phyloP scores from a whole-genome alignment of 2,888 invertebrate genomes.

The Microdon myrmicae region DNA sequence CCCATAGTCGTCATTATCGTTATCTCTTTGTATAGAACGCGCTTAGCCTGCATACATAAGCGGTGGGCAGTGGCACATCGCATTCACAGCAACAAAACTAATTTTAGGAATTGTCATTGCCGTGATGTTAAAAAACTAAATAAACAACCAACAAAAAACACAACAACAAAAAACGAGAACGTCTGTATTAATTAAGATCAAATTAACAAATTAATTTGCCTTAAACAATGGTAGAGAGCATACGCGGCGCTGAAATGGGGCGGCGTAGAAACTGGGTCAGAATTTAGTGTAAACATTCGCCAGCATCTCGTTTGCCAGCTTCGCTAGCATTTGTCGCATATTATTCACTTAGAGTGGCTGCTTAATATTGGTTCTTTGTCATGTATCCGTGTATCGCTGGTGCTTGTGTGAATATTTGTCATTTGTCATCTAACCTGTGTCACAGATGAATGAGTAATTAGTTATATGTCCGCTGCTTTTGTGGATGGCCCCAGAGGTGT shows the following conservation, averaged over 20 bases:
- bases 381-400: not conserved
- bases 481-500: no score
- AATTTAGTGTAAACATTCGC: conserved; percentile 13
- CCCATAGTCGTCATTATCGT: no score
- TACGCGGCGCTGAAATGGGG: no score
- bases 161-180: conserved; percentile 47
- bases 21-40: conserved; percentile 11
- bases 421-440: conserved; percentile 27
- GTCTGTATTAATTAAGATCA: conserved; percentile 52
- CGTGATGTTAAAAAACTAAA: no score
- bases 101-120: no score
- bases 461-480: conserved; percentile 9
- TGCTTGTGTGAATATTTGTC: conserved; percentile 1
- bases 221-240: not conserved
- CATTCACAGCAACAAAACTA: no score
- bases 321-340: no score
- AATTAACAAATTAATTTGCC: conserved; percentile 43
- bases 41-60: conserved; percentile 10
- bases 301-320: no score
- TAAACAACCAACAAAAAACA: no score
- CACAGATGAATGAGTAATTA: conserved; percentile 32
- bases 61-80: no score
- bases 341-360: no score
- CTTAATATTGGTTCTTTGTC: conserved; percentile 2
- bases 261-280: conserved; percentile 35